phyloP scores from a whole-genome alignment of 2,797 vertebrate genomes.

The Psittacula echo region DNA sequence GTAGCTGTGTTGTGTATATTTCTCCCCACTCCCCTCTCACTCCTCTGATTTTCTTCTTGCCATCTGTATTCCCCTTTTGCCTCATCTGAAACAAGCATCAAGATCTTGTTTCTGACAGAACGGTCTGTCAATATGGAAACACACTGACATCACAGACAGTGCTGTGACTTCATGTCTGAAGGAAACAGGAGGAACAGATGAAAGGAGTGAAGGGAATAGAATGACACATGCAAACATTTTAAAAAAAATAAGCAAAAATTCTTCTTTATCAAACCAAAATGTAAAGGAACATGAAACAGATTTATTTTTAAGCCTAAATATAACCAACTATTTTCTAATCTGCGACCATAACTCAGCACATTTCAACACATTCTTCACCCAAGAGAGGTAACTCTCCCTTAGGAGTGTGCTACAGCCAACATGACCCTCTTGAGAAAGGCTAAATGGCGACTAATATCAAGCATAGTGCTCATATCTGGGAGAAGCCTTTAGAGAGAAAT shows the following conservation, averaged over 20 bases:
- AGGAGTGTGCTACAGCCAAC: neutral
- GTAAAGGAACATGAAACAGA: slow-evolving; percentile 20
- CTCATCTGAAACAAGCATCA: slow-evolving; percentile 66
- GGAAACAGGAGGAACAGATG: slow-evolving; percentile 66
- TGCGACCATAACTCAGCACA: neutral
- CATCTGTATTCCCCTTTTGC: slow-evolving; percentile 65
- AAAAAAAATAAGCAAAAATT: slow-evolving; percentile 41
- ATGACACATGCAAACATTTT: slow-evolving; percentile 44
- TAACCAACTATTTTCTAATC: slow-evolving; percentile 9
- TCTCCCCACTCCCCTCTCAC: neutral
- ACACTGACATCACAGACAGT: slow-evolving; percentile 65
- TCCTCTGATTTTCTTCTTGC: slow-evolving; percentile 47
- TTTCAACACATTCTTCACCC: neutral
- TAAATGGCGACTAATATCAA: neutral
- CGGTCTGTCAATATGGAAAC: slow-evolving; percentile 67
- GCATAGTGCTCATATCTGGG: neutral
- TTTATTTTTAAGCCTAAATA: slow-evolving; percentile 36
- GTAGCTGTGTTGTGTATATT: neutral
- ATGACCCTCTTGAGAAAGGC: neutral
- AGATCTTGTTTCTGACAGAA: slow-evolving; percentile 70
- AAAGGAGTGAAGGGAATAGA: slow-evolving; percentile 53
- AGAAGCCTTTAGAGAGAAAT: neutral
- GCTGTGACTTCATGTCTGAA: slow-evolving; percentile 70
- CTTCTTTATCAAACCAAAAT: neutral
- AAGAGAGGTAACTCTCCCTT: neutral